Evolutionary conservation across 1,140 invertebrate genomes (phyloP), one percentile per base, ranked within the genome.

Genomic region (Drosophila setifemur): DNA sequence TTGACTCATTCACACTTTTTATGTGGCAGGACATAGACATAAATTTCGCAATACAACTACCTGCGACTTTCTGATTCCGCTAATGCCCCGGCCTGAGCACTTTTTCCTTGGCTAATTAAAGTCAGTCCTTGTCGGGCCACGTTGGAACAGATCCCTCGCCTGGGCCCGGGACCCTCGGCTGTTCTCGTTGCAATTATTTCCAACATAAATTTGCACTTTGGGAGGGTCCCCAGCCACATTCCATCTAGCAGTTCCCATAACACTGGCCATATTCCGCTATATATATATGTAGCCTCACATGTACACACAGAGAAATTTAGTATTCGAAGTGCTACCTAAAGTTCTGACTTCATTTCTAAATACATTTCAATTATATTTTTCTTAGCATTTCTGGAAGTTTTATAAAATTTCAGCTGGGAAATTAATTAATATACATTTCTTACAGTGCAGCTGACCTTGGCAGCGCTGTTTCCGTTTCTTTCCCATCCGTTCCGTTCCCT

Each of bases 151-250:
- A n/a, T n/a, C n/a, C n/a, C n/a, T n/a, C n/a, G n/a, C 2, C 26
- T 16, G 2, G 9, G 6, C 16, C 4, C 39, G 16, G 6, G n/a
- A 2, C 31, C 29, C 57, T 44, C 33, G 12, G 33, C 37, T 14
- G 26, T 28, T 19, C 29, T 28, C 28, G 4, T 54, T 61, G 67
- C 73, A 83, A 82, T 82, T 82, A 83, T 77, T 77, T 70, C 66
- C 55, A 68, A 76, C 78, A 83, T 82, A 73, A 82, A 82, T 82
- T 82, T 83, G 73, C 66, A 73, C 72, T 78, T 25, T 16, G 25
- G 16, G 31, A 39, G 21, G 29, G 55, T 23, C 52, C 57, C 53
- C 23, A 44, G 37, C 39, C 50, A 18, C 55, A 49, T 42, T 23
- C 21, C 14, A 29, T 9, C 55, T 43, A 25, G 35, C 4, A 57